Evolutionary conservation across 2,888 invertebrate species (phyloP).

Genomic region (Nebria salina): DNA sequence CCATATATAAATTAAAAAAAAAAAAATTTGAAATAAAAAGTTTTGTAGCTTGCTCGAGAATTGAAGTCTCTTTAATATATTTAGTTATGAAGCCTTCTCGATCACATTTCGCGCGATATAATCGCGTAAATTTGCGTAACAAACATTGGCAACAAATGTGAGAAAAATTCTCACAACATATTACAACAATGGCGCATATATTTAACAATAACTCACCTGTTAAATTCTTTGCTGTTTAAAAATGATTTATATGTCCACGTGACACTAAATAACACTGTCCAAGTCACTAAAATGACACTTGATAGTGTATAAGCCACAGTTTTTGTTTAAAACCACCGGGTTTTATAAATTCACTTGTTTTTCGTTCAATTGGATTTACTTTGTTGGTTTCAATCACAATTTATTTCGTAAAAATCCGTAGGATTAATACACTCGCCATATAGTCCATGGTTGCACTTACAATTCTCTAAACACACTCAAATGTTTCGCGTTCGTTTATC

Average conservation of each 20-base stretch:
- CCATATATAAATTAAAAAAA: neutral
- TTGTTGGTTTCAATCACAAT: neutral
- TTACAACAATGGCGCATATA: neutral
- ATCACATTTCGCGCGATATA: neutral
- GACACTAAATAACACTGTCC: neutral
- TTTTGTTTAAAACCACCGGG: neutral
- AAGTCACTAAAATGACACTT: neutral
- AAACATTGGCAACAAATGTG: neutral
- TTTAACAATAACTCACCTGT: conserved; percentile 1
- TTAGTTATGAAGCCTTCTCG: neutral
- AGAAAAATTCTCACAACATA: neutral
- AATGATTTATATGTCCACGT: neutral
- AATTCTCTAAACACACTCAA: neutral
- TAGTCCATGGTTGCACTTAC: neutral
- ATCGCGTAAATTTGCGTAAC: neutral
- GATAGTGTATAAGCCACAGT: neutral
- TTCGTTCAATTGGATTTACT: neutral
- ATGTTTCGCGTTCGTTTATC: neutral
- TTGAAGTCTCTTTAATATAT: neutral
- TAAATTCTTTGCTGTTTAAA: neutral
- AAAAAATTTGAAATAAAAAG: neutral
- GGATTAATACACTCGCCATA: neutral
- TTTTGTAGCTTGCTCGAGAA: neutral
- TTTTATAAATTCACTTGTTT: too few relatives aligned
- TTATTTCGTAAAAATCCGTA: neutral